Evolutionary conservation across 53 echinoderm and acorn worm species (phyloP).

Genomic region (Astropecten irregularis): DNA sequence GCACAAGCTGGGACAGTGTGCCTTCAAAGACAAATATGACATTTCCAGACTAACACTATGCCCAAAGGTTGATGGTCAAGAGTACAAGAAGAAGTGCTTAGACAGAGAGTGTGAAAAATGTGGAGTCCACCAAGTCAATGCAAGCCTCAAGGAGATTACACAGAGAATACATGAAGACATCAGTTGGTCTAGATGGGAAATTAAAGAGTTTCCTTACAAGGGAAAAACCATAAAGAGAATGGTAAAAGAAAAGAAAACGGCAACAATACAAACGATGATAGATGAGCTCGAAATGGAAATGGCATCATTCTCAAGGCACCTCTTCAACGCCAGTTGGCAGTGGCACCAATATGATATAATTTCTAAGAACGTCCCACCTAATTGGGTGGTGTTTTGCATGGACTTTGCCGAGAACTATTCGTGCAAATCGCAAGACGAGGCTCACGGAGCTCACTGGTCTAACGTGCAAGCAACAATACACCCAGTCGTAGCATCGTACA

Average conservation of each 20-base stretch:
- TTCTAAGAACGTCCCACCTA: constrained; percentile 9
- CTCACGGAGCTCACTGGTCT: constrained; percentile 45
- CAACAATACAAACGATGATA: neutral
- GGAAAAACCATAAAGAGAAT: neutral
- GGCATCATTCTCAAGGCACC: constrained; percentile 18
- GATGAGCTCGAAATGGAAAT: constrained; percentile 15
- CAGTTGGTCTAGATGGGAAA: neutral
- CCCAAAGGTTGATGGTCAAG: neutral
- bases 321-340: constrained; percentile 46
- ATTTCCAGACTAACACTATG: constrained; percentile 28
- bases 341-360: constrained; percentile 27
- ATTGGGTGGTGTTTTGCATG: constrained; percentile 55
- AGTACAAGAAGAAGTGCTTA: constrained; percentile 38
- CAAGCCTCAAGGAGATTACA: no score
- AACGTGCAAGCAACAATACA: constrained; percentile 55
- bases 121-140: constrained; percentile 6
- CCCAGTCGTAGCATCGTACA: constrained; percentile 68
- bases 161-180: no score
- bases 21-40: constrained; percentile 28
- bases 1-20: constrained; percentile 36
- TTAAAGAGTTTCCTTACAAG: neutral
- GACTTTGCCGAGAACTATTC: constrained; percentile 53
- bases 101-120: constrained; percentile 20
- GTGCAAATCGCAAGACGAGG: constrained; percentile 45
- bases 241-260: constrained; percentile 2